These are phyloP conservation scores for silkworm (Bombyx mori) DNA, from an alignment of 1,140 invertebrate species.

Conservation along the genomic window ASM3026992v2 NC_085116.1:2611501-2612000, in stretches of 20 bases:
- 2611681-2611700: no score
- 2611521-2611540: no score
- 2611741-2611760: no score
- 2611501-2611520: no score
- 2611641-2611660: background rate
- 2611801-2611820: conserved; percentile 76
- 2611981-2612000: no score
- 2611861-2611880: conserved; percentile 71
- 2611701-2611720: no score
- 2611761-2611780: conserved; percentile 11
- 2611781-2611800: conserved; percentile 61
- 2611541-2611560: no score
- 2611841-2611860: conserved; percentile 68
- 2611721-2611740: no score
- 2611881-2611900: conserved; percentile 74
- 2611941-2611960: no score
- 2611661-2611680: background rate
- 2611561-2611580: background rate
- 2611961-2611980: no score
- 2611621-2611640: background rate
- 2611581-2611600: background rate
- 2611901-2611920: conserved; percentile 70
- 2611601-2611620: background rate
- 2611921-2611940: conserved; percentile 73
- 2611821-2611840: conserved; percentile 75